Evolutionary conservation across 1,140 invertebrate species (phyloP).

Genomic region (Triops longicaudatus): DNA sequence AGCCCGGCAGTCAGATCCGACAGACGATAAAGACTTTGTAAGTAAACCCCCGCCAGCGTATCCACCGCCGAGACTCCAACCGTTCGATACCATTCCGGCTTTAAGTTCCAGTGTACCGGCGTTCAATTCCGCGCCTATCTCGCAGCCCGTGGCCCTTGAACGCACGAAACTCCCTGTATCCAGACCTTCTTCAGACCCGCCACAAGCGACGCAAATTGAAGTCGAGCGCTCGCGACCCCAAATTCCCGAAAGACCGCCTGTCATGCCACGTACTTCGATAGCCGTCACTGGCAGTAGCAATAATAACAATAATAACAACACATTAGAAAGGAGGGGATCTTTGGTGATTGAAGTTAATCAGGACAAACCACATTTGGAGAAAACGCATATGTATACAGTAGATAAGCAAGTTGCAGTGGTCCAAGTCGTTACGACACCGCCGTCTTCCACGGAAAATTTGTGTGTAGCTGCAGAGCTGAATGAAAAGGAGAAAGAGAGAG

Average conservation of each 20-base stretch:
- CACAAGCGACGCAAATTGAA: slow-evolving; percentile 15
- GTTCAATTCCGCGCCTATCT: slow-evolving; percentile 23
- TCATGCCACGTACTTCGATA: slow-evolving; percentile 17
- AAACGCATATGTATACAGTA: slow-evolving; percentile 56
- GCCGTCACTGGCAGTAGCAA: background rate
- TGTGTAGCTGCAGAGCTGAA: background rate
- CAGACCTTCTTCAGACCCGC: background rate
- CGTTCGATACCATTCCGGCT: slow-evolving; percentile 20
- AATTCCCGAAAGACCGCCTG: slow-evolving; percentile 24
- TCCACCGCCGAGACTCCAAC: slow-evolving; percentile 11
- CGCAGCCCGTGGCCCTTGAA: slow-evolving; percentile 18
- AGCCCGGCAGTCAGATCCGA: background rate
- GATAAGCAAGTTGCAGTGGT: slow-evolving; percentile 61
- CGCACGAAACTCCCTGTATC: slow-evolving; percentile 22
- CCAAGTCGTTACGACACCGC: slow-evolving; percentile 45
- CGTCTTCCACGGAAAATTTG: slow-evolving; percentile 22
- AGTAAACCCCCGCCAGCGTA: background rate
- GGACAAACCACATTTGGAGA: slow-evolving; percentile 45
- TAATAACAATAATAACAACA: background rate
- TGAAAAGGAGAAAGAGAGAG: background rate
- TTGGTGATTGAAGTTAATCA: slow-evolving; percentile 18
- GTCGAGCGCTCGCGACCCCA: slow-evolving; percentile 16
- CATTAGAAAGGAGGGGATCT: background rate
- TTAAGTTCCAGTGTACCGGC: background rate
- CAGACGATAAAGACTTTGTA: slow-evolving; percentile 14